phyloP scores from a whole-genome alignment of 2,888 invertebrate species.

The Drosophila merina region DNA sequence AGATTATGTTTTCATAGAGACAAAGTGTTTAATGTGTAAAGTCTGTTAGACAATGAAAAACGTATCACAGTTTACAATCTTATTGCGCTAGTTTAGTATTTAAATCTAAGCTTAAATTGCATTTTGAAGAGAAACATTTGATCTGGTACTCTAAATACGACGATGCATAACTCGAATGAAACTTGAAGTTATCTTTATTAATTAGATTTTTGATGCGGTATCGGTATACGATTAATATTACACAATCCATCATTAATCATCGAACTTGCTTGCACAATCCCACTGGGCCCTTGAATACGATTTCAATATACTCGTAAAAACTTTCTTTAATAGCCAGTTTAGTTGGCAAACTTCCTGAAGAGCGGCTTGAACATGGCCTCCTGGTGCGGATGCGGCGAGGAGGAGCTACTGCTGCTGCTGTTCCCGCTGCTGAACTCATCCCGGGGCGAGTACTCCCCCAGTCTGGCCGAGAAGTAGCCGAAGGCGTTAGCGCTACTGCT shows the following conservation, averaged over 20 bases:
- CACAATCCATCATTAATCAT: constrained; percentile 58
- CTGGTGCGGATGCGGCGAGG: constrained; percentile 43
- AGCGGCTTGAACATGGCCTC: constrained; percentile 92
- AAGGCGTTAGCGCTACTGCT: constrained; percentile 70
- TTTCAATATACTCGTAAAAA: constrained; percentile 23
- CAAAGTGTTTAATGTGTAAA: constrained; percentile 55
- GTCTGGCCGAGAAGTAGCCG: constrained; percentile 62
- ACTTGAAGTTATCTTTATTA: constrained; percentile 35
- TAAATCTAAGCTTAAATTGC: constrained; percentile 43
- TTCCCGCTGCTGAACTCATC: constrained; percentile 75
- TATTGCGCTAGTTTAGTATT: constrained; percentile 57
- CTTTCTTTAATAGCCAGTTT: neutral
- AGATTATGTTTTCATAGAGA: constrained; percentile 64
- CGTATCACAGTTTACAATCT: constrained; percentile 78
- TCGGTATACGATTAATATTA: constrained; percentile 60
- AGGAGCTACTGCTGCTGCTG: constrained; percentile 73
- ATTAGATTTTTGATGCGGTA: constrained; percentile 20
- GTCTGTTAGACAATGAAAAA: constrained; percentile 78
- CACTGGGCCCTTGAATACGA: constrained; percentile 40
- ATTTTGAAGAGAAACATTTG: constrained; percentile 39
- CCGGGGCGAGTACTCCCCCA: constrained; percentile 79
- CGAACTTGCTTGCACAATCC: constrained; percentile 66
- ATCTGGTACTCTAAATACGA: constrained; percentile 42
- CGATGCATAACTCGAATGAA: constrained; percentile 41
- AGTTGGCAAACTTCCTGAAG: constrained; percentile 90